phyloP scores from a whole-genome alignment of 2,113 vertebrate genomes.

The Psilopsiagon aymara region DNA sequence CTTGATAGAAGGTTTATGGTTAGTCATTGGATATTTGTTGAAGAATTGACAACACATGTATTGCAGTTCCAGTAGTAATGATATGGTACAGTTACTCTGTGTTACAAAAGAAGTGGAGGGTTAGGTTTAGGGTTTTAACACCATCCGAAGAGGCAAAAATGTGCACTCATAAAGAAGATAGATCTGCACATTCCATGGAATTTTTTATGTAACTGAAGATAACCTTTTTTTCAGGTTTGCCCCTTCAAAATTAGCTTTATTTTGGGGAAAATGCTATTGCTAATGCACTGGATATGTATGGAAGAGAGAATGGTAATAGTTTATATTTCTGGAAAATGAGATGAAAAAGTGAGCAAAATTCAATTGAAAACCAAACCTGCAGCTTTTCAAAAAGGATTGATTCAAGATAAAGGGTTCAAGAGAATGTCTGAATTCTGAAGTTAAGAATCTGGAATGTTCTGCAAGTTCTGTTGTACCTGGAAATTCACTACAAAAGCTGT shows the following conservation, averaged over 20 bases:
- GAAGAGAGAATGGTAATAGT: not conserved
- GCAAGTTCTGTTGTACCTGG: not conserved
- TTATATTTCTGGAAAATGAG: not conserved
- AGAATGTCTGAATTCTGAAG: not conserved
- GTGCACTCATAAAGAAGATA: not conserved
- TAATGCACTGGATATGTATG: not conserved
- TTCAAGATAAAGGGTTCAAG: not conserved
- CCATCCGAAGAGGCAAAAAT: not conserved
- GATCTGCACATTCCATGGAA: not conserved
- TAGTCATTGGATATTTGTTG: not conserved
- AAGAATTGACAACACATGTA: not conserved
- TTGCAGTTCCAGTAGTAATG: not conserved
- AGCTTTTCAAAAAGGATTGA: not conserved
- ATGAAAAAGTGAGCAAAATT: not conserved
- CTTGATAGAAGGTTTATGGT: not conserved
- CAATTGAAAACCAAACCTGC: not conserved
- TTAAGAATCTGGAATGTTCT: not conserved
- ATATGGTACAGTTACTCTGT: not conserved
- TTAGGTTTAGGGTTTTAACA: not conserved
- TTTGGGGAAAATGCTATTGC: not conserved
- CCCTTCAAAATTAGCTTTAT: not conserved
- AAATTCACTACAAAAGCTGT: not conserved
- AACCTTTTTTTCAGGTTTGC: not conserved
- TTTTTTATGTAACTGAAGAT: not conserved
- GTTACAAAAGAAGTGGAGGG: not conserved